These are phyloP conservation scores for Scalopus aquaticus DNA, from an alignment of 2,113 vertebrate genomes.

Conservation along the genomic window DNA sequence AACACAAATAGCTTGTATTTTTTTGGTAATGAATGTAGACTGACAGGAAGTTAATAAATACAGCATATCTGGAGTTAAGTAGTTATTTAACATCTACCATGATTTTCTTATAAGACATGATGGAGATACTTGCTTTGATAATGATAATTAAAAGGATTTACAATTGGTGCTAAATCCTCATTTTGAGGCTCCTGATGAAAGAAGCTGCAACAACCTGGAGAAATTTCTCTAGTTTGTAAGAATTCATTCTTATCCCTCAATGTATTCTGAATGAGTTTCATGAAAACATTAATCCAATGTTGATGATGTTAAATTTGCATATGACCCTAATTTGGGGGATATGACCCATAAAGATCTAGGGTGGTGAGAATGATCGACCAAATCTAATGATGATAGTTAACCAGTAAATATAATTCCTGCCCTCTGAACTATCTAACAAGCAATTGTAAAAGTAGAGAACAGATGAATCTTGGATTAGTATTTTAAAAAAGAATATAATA, in stretches of 20 bases:
- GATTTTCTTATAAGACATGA: not conserved
- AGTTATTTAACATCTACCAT: not conserved
- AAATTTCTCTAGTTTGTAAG: not conserved
- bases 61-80: not conserved
- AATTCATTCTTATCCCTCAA: not conserved
- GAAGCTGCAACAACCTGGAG: not conserved
- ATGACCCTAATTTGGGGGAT: constrained; percentile 28
- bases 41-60: not conserved
- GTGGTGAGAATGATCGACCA: not conserved
- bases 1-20: not conserved
- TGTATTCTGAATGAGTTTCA: not conserved
- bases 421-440: constrained; percentile 27
- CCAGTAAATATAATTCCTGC: not conserved
- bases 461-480: not conserved
- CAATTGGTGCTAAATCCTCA: not conserved
- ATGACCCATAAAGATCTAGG: not conserved
- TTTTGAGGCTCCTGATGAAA: not conserved
- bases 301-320: constrained; percentile 17
- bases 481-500: too few species aligned
- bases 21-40: not conserved
- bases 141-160: not conserved
- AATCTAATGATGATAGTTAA: constrained; percentile 9
- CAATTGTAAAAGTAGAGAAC: not conserved
- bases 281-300: not conserved
- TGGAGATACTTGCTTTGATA: not conserved